Percentiles rank a stretch among this genome's conserved stretches.
phyloP scores from a whole-genome alignment of 2,797 vertebrate species.

The Sebastiscus albofasciatus region DNA sequence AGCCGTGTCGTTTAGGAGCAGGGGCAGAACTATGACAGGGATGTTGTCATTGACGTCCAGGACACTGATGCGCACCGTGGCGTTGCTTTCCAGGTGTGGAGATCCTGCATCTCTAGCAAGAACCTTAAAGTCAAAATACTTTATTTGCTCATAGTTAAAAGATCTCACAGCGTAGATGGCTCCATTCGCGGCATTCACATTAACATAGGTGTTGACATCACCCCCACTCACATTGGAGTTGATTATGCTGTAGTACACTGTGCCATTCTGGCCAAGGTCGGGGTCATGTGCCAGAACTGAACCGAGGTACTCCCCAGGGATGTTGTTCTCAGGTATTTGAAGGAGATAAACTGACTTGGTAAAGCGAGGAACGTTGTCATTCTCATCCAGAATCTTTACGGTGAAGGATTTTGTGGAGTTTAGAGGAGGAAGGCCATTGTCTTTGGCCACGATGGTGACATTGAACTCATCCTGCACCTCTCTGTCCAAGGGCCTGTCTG shows the following conservation, averaged over 20 bases:
- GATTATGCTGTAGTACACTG: slow-evolving; percentile 95
- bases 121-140: slow-evolving; percentile 97
- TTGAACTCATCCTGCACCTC: slow-evolving; percentile 97
- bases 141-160: slow-evolving; percentile 98
- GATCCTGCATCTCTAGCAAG: slow-evolving; percentile 96
- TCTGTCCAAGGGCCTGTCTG: slow-evolving; percentile 93
- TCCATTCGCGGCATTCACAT: slow-evolving; percentile 97
- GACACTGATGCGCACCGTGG: slow-evolving; percentile 93
- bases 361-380: slow-evolving; percentile 96
- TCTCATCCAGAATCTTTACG: slow-evolving; percentile 96
- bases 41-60: slow-evolving; percentile 98
- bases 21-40: slow-evolving; percentile 93
- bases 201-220: slow-evolving; percentile 97
- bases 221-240: slow-evolving; percentile 96
- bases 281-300: slow-evolving; percentile 96
- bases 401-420: slow-evolving; percentile 98
- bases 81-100: slow-evolving; percentile 95
- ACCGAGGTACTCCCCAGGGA: slow-evolving; percentile 96
- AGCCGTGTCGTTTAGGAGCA: slow-evolving; percentile 95
- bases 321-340: slow-evolving; percentile 98
- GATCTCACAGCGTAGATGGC: slow-evolving; percentile 97
- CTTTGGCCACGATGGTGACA: slow-evolving; percentile 96
- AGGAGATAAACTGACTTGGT: slow-evolving; percentile 95
- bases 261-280: slow-evolving; percentile 96
- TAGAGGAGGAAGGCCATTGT: slow-evolving; percentile 93